Conservation (phyloP, 2,888 invertebrate genomes). For the Rotaria macrura region DNA sequence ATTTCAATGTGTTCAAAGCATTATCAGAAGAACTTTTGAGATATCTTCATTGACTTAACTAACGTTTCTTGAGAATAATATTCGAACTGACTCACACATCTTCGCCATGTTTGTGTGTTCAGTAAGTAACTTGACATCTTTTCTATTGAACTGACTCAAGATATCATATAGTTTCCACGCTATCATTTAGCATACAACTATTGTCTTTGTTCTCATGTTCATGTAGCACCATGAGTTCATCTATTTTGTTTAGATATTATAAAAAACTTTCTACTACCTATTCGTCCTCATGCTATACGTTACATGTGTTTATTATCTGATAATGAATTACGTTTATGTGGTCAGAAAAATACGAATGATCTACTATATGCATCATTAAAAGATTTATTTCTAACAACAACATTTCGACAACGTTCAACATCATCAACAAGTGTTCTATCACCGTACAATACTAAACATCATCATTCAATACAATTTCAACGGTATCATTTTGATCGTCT, state of each 20-base stretch:
- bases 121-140: no score
- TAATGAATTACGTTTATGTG: constrained; percentile 74
- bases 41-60: no score
- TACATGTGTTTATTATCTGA: constrained; percentile 87
- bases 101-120: no score
- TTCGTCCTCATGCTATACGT: constrained; percentile 67
- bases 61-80: no score
- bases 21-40: no score
- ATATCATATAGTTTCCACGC: no score
- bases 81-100: no score
- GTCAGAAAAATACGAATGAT: constrained; percentile 83
- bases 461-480: background rate
- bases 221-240: no score
- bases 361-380: constrained; percentile 90
- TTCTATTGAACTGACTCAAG: no score
- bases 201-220: no score
- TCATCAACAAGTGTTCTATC: constrained; percentile 61
- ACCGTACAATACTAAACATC: constrained; percentile 37
- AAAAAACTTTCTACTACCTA: constrained; percentile 72
- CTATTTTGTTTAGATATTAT: constrained; percentile 55
- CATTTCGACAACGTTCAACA: constrained; percentile 2
- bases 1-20: no score
- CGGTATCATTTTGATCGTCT: constrained; percentile 6
- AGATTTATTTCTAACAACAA: constrained; percentile 57
- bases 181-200: no score